Conservation (phyloP, 2,888 invertebrate species). For the Melanchra persicariae region DNA sequence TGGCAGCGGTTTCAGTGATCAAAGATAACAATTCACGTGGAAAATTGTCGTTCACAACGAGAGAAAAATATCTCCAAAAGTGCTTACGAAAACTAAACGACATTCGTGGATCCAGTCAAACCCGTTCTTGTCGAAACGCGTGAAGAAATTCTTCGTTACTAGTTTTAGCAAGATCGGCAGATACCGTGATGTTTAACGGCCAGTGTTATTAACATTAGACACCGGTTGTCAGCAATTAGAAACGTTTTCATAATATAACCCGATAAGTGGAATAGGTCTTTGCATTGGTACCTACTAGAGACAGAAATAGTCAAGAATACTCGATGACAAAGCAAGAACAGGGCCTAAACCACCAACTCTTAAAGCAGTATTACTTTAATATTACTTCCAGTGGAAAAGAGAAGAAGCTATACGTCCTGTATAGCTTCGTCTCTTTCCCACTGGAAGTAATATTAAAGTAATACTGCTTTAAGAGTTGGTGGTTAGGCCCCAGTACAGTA, state of each 20-base stretch:
- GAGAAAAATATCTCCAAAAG: conserved; percentile 46
- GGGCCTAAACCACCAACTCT: too few species aligned
- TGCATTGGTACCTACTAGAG: neutral
- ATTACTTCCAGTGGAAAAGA: too few species aligned
- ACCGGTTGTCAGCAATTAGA: conserved; percentile 57
- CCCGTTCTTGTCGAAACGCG: conserved; percentile 62
- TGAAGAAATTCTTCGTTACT: conserved; percentile 63
- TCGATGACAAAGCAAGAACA: conserved; percentile 35
- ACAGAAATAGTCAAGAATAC: conserved; percentile 20
- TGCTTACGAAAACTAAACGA: conserved; percentile 60
- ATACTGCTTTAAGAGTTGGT: too few species aligned
- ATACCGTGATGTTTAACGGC: conserved; percentile 51
- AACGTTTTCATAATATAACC: conserved; percentile 59
- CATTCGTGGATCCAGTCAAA: conserved; percentile 59
- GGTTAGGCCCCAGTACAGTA: too few species aligned
- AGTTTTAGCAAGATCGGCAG: conserved; percentile 60
- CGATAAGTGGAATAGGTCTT: conserved; percentile 38
- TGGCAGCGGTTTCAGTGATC: conserved; percentile 39
- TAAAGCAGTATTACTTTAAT: too few species aligned
- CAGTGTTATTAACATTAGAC: conserved; percentile 57
- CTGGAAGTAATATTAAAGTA: too few species aligned
- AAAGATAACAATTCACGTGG: conserved; percentile 43
- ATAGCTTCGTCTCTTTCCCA: too few species aligned
- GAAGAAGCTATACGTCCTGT: too few species aligned
- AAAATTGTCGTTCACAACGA: conserved; percentile 30